phyloP scores from a whole-genome alignment of 2,888 invertebrate genomes.

The Ennomos erosarius region DNA sequence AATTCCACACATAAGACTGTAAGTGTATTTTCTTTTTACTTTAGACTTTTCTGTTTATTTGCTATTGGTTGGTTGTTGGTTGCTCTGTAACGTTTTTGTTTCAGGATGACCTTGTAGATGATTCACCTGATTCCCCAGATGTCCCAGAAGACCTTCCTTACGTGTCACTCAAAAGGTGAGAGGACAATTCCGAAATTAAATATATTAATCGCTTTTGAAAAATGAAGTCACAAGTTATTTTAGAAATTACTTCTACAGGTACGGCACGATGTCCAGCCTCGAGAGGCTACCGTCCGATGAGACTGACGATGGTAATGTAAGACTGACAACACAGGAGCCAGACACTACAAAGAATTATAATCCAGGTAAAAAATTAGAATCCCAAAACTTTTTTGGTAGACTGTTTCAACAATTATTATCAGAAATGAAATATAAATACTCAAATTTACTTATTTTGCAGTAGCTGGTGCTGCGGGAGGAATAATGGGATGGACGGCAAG shows the following conservation, averaged over 20 bases:
- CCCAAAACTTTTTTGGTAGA: too few relatives aligned
- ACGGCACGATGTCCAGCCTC: constrained; percentile 90
- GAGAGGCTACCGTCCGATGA: constrained; percentile 88
- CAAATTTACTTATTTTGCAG: constrained; percentile 38
- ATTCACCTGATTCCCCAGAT: constrained; percentile 89
- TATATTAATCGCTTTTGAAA: not conserved
- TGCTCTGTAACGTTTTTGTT: constrained; percentile 28
- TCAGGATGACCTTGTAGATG: constrained; percentile 85
- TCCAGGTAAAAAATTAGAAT: constrained; percentile 53
- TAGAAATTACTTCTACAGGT: constrained; percentile 65
- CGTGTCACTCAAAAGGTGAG: constrained; percentile 87
- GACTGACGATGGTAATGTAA: constrained; percentile 84
- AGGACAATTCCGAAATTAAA: not conserved
- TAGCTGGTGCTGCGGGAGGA: constrained; percentile 75
- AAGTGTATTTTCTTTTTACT: constrained; percentile 49
- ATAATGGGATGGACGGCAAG: constrained; percentile 91
- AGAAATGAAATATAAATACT: not conserved
- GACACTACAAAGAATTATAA: constrained; percentile 65
- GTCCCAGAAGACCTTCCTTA: constrained; percentile 91
- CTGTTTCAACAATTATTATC: not conserved
- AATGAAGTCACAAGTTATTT: constrained; percentile 31
- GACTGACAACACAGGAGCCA: constrained; percentile 71
- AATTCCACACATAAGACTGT: constrained; percentile 77
- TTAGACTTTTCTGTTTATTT: not conserved
- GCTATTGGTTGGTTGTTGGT: not conserved